These are phyloP conservation scores for Eugnorisma glareosa DNA, from an alignment of 2,888 invertebrate species.

Conservation along the genomic window DNA sequence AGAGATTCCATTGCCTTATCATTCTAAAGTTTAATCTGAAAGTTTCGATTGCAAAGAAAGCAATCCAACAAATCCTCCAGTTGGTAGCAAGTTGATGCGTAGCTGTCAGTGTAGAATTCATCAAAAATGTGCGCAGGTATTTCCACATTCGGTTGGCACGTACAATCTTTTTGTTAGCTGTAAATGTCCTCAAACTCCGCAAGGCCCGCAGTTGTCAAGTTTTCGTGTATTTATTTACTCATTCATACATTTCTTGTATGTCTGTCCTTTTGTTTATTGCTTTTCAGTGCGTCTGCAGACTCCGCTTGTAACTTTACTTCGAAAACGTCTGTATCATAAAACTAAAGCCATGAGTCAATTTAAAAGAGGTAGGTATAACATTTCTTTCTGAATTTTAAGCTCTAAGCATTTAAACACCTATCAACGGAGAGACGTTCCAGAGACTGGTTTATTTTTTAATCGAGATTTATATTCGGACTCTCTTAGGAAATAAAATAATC, in stretches of 20 bases:
- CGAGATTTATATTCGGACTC: constrained; percentile 88
- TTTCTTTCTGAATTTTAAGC: constrained; percentile 62
- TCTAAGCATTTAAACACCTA: constrained; percentile 79
- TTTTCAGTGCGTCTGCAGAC: constrained; percentile 66
- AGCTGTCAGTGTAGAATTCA: constrained; percentile 79
- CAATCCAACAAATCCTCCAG: constrained; percentile 50
- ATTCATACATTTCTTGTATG: constrained; percentile 83
- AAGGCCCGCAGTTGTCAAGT: constrained; percentile 80
- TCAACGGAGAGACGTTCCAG: constrained; percentile 80
- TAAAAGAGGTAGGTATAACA: constrained; percentile 55
- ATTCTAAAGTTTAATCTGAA: constrained; percentile 6
- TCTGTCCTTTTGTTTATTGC: constrained; percentile 77
- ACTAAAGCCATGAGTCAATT: constrained; percentile 70
- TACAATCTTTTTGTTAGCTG: constrained; percentile 81
- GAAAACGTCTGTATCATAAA: constrained; percentile 73
- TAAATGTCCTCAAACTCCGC: constrained; percentile 79
- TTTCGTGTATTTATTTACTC: constrained; percentile 83
- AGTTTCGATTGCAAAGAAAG: constrained; percentile 37
- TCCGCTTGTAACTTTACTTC: constrained; percentile 63
- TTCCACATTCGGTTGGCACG: constrained; percentile 80
- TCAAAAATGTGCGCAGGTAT: constrained; percentile 80
- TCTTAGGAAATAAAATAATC: constrained; percentile 91
- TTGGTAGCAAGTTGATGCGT: constrained; percentile 68
- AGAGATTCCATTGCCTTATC: not conserved
- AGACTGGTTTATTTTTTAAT: constrained; percentile 85